These are phyloP conservation scores for Eulemur mongoz DNA, from an alignment of 2,797 vertebrate species.

Conservation along the genomic window DNA sequence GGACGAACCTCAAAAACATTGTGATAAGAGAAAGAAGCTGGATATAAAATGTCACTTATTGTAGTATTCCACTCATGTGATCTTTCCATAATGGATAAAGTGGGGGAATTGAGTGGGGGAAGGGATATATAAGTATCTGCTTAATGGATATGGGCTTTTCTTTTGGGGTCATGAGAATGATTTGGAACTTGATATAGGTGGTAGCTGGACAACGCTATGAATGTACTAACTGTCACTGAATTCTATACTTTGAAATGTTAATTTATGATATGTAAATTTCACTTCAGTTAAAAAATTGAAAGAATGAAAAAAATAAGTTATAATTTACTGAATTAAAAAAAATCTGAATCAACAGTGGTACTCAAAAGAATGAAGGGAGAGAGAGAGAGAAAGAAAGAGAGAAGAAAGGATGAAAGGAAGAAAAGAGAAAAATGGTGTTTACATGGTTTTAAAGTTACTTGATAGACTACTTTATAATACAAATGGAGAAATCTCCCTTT, in stretches of 20 bases:
- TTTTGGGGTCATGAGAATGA: background rate
- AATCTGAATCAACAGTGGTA: background rate
- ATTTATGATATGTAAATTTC: background rate
- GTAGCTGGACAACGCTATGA: background rate
- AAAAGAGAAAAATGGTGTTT: background rate
- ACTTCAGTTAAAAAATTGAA: background rate
- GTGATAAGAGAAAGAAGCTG: background rate
- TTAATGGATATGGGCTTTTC: background rate
- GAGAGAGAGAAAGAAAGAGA: background rate
- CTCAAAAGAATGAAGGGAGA: background rate
- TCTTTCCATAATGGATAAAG: background rate
- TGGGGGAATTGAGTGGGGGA: too few relatives aligned
- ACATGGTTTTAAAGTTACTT: background rate
- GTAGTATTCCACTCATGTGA: background rate
- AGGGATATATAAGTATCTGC: background rate
- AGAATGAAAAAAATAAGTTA: background rate
- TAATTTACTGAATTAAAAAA: background rate
- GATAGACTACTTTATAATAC: background rate
- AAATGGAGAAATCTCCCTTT: background rate
- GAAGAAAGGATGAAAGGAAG: background rate
- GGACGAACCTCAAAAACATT: background rate
- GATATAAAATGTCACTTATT: background rate
- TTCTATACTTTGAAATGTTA: background rate
- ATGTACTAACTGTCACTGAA: background rate
- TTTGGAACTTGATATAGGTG: background rate